Evolutionary conservation across 2,113 vertebrate species (phyloP).

Genomic region (Trichomycterus rosablanca): DNA sequence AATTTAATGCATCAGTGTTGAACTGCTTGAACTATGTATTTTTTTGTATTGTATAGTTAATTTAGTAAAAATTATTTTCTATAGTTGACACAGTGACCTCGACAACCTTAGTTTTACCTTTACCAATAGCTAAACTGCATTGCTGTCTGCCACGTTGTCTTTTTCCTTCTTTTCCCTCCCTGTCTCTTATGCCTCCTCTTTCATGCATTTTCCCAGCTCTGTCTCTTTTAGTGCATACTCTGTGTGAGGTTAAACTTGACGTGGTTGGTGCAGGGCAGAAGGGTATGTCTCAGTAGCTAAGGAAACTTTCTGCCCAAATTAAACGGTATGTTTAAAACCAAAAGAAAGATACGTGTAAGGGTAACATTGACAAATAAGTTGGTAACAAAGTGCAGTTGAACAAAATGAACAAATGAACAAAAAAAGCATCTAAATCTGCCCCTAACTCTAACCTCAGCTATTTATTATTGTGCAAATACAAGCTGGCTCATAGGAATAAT

Average conservation of each 20-base stretch:
- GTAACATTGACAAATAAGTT: no score
- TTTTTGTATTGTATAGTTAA: no score
- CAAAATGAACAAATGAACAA: no score
- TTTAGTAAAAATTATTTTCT: no score
- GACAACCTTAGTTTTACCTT: slow-evolving; percentile 61
- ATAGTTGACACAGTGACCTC: no score
- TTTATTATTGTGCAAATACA: neutral
- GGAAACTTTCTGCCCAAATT: slow-evolving; percentile 49
- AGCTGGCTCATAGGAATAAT: neutral
- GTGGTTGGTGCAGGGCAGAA: slow-evolving; percentile 48
- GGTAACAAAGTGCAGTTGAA: no score
- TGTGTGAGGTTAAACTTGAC: slow-evolving; percentile 42
- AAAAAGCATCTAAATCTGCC: no score
- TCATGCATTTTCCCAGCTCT: neutral
- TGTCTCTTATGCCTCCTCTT: slow-evolving; percentile 36
- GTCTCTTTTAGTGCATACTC: slow-evolving; percentile 2
- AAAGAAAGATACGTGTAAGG: no score
- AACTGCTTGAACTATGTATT: no score
- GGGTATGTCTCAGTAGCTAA: slow-evolving; percentile 46
- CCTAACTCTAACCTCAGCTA: no score
- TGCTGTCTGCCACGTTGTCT: slow-evolving; percentile 72
- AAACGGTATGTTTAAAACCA: slow-evolving; percentile 56
- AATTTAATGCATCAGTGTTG: no score
- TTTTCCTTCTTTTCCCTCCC: slow-evolving; percentile 44
- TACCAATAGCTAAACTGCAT: slow-evolving; percentile 45